phyloP scores from a whole-genome alignment of 2,113 vertebrate genomes.

The Pygathrix nemaeus region DNA sequence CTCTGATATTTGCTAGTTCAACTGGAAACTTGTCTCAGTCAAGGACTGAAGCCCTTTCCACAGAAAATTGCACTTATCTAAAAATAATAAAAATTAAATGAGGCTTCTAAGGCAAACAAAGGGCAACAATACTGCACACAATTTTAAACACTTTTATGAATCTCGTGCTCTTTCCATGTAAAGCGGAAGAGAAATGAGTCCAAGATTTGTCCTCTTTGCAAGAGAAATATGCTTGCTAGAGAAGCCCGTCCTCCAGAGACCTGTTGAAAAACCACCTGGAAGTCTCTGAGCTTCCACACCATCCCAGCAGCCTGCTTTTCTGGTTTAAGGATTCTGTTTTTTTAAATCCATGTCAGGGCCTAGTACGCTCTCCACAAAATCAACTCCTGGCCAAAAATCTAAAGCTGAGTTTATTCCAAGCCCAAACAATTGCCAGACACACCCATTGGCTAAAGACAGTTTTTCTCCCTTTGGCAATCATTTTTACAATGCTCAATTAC shows the following conservation, averaged over 20 bases:
- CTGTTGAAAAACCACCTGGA: background rate
- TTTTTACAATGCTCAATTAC: constrained; percentile 24
- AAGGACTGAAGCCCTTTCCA: background rate
- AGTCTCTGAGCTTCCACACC: background rate
- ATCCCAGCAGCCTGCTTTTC: background rate
- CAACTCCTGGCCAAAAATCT: constrained; percentile 47
- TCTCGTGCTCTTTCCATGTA: background rate
- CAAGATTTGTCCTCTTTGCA: background rate
- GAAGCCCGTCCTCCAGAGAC: background rate
- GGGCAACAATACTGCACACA: background rate
- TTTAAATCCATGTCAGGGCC: background rate
- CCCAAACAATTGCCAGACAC: constrained; percentile 9
- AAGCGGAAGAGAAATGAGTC: background rate
- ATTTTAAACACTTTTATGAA: background rate
- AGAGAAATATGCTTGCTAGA: background rate
- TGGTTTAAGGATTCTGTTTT: background rate
- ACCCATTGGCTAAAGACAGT: background rate
- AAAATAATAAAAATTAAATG: background rate
- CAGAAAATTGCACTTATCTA: background rate
- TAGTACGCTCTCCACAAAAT: background rate
- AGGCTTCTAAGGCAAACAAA: constrained; percentile 8
- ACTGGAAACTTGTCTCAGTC: background rate
- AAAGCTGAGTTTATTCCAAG: constrained; percentile 48
- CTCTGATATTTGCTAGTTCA: background rate
- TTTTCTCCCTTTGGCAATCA: constrained; percentile 30